Evolutionary conservation across 2,113 vertebrate genomes (phyloP), one percentile per base, ranked within the genome.

Genomic region (Poicephalus meyeri): DNA sequence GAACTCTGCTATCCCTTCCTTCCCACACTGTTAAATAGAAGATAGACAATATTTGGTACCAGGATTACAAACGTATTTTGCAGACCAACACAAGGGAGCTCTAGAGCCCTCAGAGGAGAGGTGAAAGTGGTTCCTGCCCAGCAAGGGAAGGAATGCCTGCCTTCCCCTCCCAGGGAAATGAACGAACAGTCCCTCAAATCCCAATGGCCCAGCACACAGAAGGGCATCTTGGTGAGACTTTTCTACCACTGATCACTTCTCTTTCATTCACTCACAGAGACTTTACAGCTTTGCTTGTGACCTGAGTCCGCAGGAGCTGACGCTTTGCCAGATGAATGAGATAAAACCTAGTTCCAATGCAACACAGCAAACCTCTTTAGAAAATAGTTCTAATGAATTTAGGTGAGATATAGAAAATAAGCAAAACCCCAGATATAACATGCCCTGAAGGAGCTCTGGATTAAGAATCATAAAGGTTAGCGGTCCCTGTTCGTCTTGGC

Each of bases 371-470:
- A 41, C 50, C 39, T 73, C 55, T 74, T 92, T 13, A 83, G 69
- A 70, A 87, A 87, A 55, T 25, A 26, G 19, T 80, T 69, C 41
- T 63, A 73, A 63, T 9, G 7, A 49, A 80, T 83, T 91, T 33
- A 73, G 33, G 39, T 60, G 44, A 93, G 83, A 64, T 46, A 93
- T 0, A 33, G 56, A 86, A 70, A 7, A 72, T 20, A 80, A 86
- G 26, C 26, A 72, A 80, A 88, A 80, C 0, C n/a, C 60, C 41
- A 39, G 18, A 35, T 13, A 26, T 5, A 46, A 13, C 0, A 2
- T 26, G 19, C 31, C 50, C 46, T 33, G 18, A 37, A 77, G 76
- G 35, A 66, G 24, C 35, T 76, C 25, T 52, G n/a, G 46, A 11
- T 4, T 18, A 28, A 29, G 58, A 50, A 53, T 12, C n/a, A 9